These are phyloP conservation scores for Brienomyrus longianalis DNA, from an alignment of 2,113 vertebrate genomes.

Conservation along the genomic window DNA sequence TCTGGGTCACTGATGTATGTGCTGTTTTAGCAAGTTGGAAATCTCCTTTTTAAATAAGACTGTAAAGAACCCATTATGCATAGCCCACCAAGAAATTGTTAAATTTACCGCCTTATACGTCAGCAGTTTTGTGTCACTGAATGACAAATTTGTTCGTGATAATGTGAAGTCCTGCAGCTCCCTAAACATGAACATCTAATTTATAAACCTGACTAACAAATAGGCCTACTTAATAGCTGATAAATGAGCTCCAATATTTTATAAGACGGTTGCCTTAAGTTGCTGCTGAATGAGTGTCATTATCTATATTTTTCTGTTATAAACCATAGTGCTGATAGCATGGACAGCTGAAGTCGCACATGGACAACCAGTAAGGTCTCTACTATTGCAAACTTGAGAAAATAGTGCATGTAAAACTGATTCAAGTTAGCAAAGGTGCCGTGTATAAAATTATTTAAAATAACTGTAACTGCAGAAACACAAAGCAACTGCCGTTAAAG, in stretches of 20 bases:
- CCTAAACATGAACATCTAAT: background rate
- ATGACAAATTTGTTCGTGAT: background rate
- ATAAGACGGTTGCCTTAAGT: background rate
- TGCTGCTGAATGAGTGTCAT: background rate
- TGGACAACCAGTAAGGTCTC: background rate
- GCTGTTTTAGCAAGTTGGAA: background rate
- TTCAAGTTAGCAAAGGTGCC: background rate
- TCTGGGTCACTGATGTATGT: background rate
- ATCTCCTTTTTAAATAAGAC: background rate
- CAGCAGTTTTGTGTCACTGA: background rate
- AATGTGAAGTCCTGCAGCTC: background rate
- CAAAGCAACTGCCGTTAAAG: background rate
- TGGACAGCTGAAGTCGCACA: background rate
- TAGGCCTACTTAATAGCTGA: background rate
- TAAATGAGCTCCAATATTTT: background rate
- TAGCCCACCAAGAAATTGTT: background rate
- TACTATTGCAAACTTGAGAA: background rate
- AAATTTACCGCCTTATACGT: background rate
- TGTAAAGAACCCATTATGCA: background rate
- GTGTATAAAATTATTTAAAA: background rate
- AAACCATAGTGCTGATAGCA: background rate
- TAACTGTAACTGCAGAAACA: background rate
- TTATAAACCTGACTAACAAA: background rate
- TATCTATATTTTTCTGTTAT: background rate
- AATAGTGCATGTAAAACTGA: background rate